Base-by-base conservation (phyloP, 2,888 invertebrate species). In the Perizoma flavofasciatum region DNA sequence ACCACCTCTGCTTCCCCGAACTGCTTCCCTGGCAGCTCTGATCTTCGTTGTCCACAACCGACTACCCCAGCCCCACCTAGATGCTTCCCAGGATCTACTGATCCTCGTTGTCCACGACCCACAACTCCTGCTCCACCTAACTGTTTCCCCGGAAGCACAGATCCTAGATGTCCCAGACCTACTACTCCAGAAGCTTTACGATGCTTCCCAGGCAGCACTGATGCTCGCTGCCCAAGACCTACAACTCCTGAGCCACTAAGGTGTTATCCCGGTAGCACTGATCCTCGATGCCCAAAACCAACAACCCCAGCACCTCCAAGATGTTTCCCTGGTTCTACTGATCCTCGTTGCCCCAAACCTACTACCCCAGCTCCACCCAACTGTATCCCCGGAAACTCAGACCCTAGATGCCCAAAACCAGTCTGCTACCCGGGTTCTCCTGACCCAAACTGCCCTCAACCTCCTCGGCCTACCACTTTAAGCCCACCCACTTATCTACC, bases 271-370 rank as follows among this genome's bases (percentile, higher is more conserved):
- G 65, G 65, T 4, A 57, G 43, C n/a, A 37, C 61, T 7, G 65
- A 65, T 10, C 55, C 61, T 2, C 47, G 65, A 0, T 66, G 65
- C 10, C 65, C 65, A 0, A 60, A 50, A 49, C 61, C 57, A 8
- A 37, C 37, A 5, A 35, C 35, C 6, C 35, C 35, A 5, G 35
- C 35, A 5, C 35, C 35, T 5, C 8, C 69, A 22, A 58, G 66
- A 4, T 84, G 83, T 49, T 83, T 75, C 57, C 82, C 85, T 0
- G 84, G 85, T 0, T 75, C 77, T 9, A 70, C 65, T 33, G 70
- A 73, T 33, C 56, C 70, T 4, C 37, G 71, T 5, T 78, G 82
- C 10, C 76, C 70, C 6, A 61, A 46, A 48, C 73, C 80, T 0
- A 75, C 74, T 5, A 71, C 72, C 0, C 69, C 71, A 4, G 63